Evolutionary conservation across 2,888 invertebrate species (phyloP), one percentile per base, ranked within the genome.

Genomic region (Phania funesta): DNA sequence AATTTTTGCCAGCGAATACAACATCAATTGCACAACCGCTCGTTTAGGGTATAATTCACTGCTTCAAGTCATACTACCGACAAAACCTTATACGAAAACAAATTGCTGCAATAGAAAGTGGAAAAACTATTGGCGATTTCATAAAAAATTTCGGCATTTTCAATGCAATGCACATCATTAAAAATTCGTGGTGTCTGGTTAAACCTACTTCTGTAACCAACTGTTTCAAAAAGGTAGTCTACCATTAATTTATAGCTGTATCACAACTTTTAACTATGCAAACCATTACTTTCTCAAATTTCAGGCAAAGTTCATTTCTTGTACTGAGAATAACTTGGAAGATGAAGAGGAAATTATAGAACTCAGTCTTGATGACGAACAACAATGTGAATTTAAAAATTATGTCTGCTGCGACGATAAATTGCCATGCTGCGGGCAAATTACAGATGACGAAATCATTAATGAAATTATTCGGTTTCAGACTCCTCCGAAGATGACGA

Each of bases 11-110:
- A 46, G 52, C 75, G 6, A 82, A 83, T 46, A 80, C 73, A 41
- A 84, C 78, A 3, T 82, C 80, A 18, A 65, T 77, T n/a, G 50
- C 44, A 13, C 76, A 83, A 68, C 83, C 80, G 13, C 20, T 84
- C n/a, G 78, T 83, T 64, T 73, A 80, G 75, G 82, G 82, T 16
- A 83, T 80, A n/a, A 80, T 84, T 70, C 77, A 78, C 44, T 46
- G 75, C 13, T 81, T 83, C 35, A 84, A 83, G 24, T 29, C 71
- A 0, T 75, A 77, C 46, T 84, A 83, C 44, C 60, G 77, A 11
- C 74, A 77, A 78, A 83, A 60, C 46, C 41, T 83, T 16, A n/a
- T 80, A 18, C 26, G 82, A 48, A 75, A 81, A 65, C 83, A 84
- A 68, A 64, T 83, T 16, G 11, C 60, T 54, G 64, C 78, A 48